These are phyloP conservation scores for Tetragonula carbonaria DNA, from an alignment of 2,888 invertebrate genomes.

Conservation along the genomic window DNA sequence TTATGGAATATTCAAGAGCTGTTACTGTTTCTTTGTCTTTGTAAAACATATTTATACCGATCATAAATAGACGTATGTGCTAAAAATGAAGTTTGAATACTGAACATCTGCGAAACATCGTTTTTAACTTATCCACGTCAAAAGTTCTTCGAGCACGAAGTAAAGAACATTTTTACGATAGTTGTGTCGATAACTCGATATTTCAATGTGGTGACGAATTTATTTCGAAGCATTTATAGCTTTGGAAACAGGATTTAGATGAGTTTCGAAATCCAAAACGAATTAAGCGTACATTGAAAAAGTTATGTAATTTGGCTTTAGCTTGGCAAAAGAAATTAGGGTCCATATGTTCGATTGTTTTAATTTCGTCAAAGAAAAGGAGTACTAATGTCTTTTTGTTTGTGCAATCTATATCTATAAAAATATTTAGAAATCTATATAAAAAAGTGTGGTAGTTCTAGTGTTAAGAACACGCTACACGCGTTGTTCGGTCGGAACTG, in stretches of 20 bases:
- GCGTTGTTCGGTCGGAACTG: too few relatives aligned
- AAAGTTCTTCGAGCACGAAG: not conserved
- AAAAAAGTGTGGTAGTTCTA: too few relatives aligned
- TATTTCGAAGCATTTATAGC: too few relatives aligned
- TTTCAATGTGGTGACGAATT: not conserved
- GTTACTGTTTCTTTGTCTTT: not conserved
- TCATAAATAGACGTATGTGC: not conserved
- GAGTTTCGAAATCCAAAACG: not conserved
- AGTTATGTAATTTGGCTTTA: too few relatives aligned
- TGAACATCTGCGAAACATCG: not conserved
- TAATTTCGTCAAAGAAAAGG: too few relatives aligned
- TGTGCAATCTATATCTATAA: too few relatives aligned
- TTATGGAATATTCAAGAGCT: not conserved
- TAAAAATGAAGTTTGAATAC: not conserved
- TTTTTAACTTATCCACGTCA: not conserved
- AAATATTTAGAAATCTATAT: too few relatives aligned
- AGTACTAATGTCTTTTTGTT: too few relatives aligned
- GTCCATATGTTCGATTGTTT: too few relatives aligned
- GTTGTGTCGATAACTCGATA: not conserved
- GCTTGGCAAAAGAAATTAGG: too few relatives aligned
- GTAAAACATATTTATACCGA: not conserved
- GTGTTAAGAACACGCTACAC: too few relatives aligned
- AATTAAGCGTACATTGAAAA: not conserved
- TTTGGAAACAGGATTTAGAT: too few relatives aligned
- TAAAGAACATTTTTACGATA: slow-evolving; percentile 3